Conservation (phyloP, 2,113 vertebrate genomes). For the Cheilinus undulatus region DNA sequence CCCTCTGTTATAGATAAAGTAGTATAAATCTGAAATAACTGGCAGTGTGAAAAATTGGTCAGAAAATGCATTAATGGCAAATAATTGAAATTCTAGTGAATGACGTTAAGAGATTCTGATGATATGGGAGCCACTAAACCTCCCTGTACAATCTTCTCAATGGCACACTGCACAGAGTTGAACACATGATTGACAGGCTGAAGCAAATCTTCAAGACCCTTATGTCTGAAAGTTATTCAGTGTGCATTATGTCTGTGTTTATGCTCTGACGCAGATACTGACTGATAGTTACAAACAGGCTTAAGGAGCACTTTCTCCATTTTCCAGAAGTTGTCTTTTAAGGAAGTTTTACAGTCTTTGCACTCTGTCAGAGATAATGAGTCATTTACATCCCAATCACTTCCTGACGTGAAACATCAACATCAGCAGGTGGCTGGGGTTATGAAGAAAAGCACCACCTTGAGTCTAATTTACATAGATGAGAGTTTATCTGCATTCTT, state of each 20-base stretch:
- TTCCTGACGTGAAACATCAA: slow-evolving; percentile 44
- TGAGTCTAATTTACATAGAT: slow-evolving; percentile 54
- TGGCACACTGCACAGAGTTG: no score
- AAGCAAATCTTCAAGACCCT: slow-evolving; percentile 31
- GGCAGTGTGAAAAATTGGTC: no score
- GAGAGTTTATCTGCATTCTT: slow-evolving; percentile 23
- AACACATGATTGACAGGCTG: slow-evolving; percentile 52
- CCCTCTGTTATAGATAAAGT: no score
- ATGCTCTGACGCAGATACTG: slow-evolving; percentile 29
- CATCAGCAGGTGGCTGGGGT: slow-evolving; percentile 60
- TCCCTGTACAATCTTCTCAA: no score
- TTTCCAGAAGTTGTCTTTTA: slow-evolving; percentile 51
- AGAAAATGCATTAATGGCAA: no score
- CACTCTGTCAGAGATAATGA: slow-evolving; percentile 74
- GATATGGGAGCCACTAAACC: no score
- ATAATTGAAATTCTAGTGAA: no score
- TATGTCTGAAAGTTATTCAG: slow-evolving; percentile 25
- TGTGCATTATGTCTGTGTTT: slow-evolving; percentile 14
- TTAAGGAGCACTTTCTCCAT: slow-evolving; percentile 31
- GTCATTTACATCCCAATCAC: slow-evolving; percentile 72
- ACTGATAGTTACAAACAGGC: slow-evolving; percentile 36
- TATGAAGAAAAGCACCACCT: slow-evolving; percentile 55
- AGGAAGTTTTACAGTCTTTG: slow-evolving; percentile 65
- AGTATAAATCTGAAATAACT: no score
- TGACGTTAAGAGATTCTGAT: no score